phyloP scores from a whole-genome alignment of 2,797 vertebrate genomes.

The Acanthis flammea region DNA sequence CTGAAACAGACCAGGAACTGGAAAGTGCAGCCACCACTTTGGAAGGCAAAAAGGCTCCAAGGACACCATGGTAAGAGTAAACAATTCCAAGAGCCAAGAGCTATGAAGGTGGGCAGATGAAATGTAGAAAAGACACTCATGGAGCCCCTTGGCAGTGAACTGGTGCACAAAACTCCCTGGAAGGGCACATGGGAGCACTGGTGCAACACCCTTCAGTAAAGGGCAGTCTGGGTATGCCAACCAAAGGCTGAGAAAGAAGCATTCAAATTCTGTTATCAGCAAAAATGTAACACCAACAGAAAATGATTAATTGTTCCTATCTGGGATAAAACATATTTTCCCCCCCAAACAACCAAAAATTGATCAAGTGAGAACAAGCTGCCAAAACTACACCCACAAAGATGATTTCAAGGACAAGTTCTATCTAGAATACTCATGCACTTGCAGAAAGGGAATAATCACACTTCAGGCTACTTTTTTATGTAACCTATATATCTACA shows the following conservation, averaged over 20 bases:
- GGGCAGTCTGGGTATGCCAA: background rate
- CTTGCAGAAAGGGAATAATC: background rate
- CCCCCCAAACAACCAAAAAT: background rate
- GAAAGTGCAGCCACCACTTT: background rate
- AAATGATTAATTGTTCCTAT: background rate
- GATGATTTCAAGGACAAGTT: background rate
- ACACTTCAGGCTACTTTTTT: background rate
- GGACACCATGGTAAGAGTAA: background rate
- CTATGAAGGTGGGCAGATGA: background rate
- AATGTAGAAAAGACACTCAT: rapidly evolving
- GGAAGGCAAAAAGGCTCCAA: background rate
- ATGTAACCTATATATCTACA: background rate
- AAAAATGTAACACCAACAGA: background rate
- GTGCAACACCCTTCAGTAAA: background rate
- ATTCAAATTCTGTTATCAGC: background rate
- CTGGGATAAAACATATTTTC: background rate
- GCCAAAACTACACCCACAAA: background rate
- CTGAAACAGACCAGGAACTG: background rate
- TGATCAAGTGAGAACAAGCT: background rate
- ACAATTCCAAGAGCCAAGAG: rapidly evolving
- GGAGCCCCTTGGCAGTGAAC: rapidly evolving
- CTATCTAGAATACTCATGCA: background rate
- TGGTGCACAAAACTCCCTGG: background rate
- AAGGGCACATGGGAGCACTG: background rate
- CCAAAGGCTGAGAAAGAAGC: background rate